phyloP scores from a whole-genome alignment of 1,140 invertebrate genomes.

The Mylabris phalerata region DNA sequence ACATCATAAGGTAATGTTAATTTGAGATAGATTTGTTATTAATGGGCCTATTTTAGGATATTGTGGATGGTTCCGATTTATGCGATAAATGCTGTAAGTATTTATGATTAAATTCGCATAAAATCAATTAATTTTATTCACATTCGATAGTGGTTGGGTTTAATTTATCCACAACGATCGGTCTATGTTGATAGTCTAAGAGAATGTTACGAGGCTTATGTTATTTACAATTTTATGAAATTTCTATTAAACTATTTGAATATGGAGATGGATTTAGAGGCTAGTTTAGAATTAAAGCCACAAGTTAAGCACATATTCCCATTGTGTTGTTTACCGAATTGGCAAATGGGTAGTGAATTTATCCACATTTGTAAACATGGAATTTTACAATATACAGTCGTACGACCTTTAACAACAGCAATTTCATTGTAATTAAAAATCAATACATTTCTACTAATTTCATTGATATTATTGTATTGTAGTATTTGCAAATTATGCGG shows the following conservation, averaged over 20 bases:
- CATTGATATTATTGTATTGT: conserved; percentile 31
- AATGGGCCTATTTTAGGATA: conserved; percentile 61
- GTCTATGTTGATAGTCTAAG: conserved; percentile 88
- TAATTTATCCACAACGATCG: conserved; percentile 73
- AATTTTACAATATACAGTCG: conserved; percentile 88
- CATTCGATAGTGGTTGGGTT: conserved; percentile 68
- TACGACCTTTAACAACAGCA: conserved; percentile 79
- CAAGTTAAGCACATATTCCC: conserved; percentile 82
- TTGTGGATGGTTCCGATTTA: conserved; percentile 98
- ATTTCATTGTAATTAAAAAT: conserved; percentile 71
- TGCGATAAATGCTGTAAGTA: conserved; percentile 84
- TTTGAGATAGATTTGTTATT: background rate
- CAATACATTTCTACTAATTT: conserved; percentile 3
- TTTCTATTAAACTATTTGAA: conserved; percentile 87
- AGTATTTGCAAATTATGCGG: conserved; percentile 79
- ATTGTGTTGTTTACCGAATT: conserved; percentile 73
- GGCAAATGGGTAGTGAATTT: conserved; percentile 87
- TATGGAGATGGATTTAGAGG: conserved; percentile 74
- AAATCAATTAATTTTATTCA: conserved; percentile 4
- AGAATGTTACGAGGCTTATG: conserved; percentile 95
- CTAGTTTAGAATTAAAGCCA: conserved; percentile 72
- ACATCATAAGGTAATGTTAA: conserved; percentile 74
- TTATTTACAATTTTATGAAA: conserved; percentile 97
- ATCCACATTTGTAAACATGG: conserved; percentile 94
- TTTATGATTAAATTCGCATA: conserved; percentile 6